A percentile compares a stretch with the other conserved stretches of the same genome.
phyloP scores from a whole-genome alignment of 2,888 invertebrate genomes.

The Tetranychus piercei region DNA sequence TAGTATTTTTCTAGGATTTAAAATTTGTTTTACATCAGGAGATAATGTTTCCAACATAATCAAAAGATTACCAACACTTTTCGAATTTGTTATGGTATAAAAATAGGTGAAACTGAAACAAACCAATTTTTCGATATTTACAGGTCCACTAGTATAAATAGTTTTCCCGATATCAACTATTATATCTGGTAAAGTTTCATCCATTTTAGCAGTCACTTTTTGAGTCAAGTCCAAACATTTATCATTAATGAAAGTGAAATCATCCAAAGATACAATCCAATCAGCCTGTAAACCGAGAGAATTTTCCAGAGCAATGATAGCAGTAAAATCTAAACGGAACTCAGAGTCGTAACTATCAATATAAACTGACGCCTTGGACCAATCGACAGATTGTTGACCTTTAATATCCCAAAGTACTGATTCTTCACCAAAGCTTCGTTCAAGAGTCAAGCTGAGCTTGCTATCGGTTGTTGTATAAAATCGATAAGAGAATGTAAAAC shows the following conservation, averaged over 20 bases:
- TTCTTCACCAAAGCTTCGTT: neutral
- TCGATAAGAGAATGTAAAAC: neutral
- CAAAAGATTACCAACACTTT: neutral
- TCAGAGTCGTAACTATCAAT: neutral
- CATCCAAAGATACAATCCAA: neutral
- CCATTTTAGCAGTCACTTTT: neutral
- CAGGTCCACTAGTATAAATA: neutral
- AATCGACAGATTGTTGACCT: neutral
- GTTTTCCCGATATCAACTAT: neutral
- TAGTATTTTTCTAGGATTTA: neutral
- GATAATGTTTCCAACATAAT: neutral
- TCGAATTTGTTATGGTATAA: neutral
- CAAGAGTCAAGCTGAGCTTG: neutral
- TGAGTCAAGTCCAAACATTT: neutral
- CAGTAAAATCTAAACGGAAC: neutral
- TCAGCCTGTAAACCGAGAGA: neutral
- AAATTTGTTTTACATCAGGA: neutral
- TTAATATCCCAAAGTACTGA: neutral
- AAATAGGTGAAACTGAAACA: neutral
- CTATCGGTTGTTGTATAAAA: neutral
- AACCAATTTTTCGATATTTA: neutral
- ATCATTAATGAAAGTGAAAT: neutral
- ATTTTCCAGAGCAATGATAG: neutral
- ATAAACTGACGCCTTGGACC: neutral
- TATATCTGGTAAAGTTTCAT: neutral